Conservation (phyloP, 2,113 vertebrate species). For the Platichthys flesus region DNA sequence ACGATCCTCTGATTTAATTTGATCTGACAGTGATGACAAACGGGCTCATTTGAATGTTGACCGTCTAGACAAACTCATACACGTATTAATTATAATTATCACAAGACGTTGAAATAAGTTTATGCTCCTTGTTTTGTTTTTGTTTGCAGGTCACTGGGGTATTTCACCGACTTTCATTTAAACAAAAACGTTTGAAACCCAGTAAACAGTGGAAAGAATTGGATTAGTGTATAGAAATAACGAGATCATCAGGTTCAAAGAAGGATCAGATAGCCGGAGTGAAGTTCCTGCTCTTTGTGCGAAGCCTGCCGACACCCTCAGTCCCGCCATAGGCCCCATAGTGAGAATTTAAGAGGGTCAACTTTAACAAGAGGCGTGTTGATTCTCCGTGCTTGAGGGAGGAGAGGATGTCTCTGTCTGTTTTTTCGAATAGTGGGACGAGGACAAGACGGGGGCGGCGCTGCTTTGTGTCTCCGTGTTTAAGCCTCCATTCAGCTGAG, state of each 20-base stretch:
- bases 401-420: slow-evolving; percentile 59
- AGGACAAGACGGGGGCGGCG: slow-evolving; percentile 52
- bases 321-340: slow-evolving; percentile 39
- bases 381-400: slow-evolving; percentile 66
- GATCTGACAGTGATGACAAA: slow-evolving; percentile 44
- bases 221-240: slow-evolving; percentile 16
- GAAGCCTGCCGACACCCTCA: slow-evolving; percentile 47
- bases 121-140: slow-evolving; percentile 3
- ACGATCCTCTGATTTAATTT: slow-evolving; percentile 34
- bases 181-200: not conserved
- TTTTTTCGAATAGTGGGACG: slow-evolving; percentile 54
- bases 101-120: slow-evolving; percentile 23
- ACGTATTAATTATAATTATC: not conserved
- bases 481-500: slow-evolving; percentile 55
- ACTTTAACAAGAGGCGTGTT: slow-evolving; percentile 74
- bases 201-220: slow-evolving; percentile 4
- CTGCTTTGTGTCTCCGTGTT: slow-evolving; percentile 65
- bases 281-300: slow-evolving; percentile 62
- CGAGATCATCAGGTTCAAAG: slow-evolving; percentile 43
- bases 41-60: slow-evolving; percentile 16
- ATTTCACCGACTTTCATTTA: not conserved
- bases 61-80: slow-evolving; percentile 29
- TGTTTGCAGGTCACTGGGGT: slow-evolving; percentile 7
- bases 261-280: slow-evolving; percentile 26
- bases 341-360: slow-evolving; percentile 70